phyloP scores from a whole-genome alignment of 1,140 invertebrate genomes.

The Hyles euphorbiae region DNA sequence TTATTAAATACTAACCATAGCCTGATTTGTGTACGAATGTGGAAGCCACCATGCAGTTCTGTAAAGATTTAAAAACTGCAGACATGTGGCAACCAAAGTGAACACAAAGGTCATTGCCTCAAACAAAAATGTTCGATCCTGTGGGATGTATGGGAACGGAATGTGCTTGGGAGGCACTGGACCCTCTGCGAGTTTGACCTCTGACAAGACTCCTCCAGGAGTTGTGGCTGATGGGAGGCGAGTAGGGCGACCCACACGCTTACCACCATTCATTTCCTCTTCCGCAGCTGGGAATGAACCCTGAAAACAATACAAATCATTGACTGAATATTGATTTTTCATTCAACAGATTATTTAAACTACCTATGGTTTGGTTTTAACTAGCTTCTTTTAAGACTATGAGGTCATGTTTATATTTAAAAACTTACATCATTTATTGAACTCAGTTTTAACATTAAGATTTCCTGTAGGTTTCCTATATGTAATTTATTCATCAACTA shows the following conservation, averaged over 20 bases:
- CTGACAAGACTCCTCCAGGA: slow-evolving; percentile 8
- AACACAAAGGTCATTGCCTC: slow-evolving; percentile 91
- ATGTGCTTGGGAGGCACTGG: slow-evolving; percentile 83
- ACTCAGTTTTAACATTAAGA: too few species aligned
- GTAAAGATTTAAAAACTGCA: slow-evolving; percentile 97
- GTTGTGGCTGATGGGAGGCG: slow-evolving; percentile 29
- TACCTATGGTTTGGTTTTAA: not conserved
- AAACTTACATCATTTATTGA: too few species aligned
- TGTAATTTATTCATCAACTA: too few species aligned
- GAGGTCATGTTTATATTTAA: too few species aligned
- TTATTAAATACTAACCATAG: slow-evolving; percentile 81
- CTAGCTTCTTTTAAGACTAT: too few species aligned
- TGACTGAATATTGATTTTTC: not conserved
- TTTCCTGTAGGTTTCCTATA: too few species aligned
- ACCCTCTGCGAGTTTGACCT: slow-evolving; percentile 40
- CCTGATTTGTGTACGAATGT: slow-evolving; percentile 91
- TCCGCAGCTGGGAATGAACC: slow-evolving; percentile 36
- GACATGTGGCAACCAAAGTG: slow-evolving; percentile 81
- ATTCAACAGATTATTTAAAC: not conserved
- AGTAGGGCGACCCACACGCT: slow-evolving; percentile 31
- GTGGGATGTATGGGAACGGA: slow-evolving; percentile 88
- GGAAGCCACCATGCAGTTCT: slow-evolving; percentile 98
- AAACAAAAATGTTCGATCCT: slow-evolving; percentile 89
- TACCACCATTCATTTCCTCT: slow-evolving; percentile 46
- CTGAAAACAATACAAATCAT: slow-evolving; percentile 29